phyloP scores from a whole-genome alignment of 2,888 invertebrate species.

The Lymantria monacha region DNA sequence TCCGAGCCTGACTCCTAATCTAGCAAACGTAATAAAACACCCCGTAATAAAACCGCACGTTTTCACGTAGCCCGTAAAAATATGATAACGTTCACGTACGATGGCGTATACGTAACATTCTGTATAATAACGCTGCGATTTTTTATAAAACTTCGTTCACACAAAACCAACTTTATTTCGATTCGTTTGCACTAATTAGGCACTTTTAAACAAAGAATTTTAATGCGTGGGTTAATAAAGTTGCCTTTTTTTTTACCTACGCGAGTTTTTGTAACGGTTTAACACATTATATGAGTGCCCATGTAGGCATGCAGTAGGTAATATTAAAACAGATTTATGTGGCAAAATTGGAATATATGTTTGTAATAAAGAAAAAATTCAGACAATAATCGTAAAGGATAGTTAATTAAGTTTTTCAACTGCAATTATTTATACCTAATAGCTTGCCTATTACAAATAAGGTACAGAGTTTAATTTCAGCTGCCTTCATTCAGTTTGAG shows the following conservation, averaged over 20 bases:
- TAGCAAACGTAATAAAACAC: constrained; percentile 74
- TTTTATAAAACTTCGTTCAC: constrained; percentile 27
- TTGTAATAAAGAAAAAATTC: no score
- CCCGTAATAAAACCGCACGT: constrained; percentile 73
- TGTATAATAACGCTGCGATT: constrained; percentile 26
- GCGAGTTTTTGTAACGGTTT: constrained; percentile 6
- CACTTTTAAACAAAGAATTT: constrained; percentile 44
- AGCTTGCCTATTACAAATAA: no score
- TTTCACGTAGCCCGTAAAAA: constrained; percentile 79
- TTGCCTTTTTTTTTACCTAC: constrained; percentile 25
- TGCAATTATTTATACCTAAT: no score
- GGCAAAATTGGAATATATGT: not conserved
- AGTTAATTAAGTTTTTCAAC: no score
- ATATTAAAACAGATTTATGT: not conserved
- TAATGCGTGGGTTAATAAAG: constrained; percentile 35
- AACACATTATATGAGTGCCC: not conserved
- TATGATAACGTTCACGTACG: constrained; percentile 78
- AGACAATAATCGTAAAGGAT: no score
- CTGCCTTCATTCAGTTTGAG: no score
- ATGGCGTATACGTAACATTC: constrained; percentile 24
- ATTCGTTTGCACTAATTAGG: constrained; percentile 46
- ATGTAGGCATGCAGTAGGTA: not conserved
- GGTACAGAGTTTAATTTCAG: no score
- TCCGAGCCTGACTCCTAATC: constrained; percentile 58
- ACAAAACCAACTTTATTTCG: constrained; percentile 28